phyloP scores from a whole-genome alignment of 2,888 invertebrate species.

The Thumatha senex region DNA sequence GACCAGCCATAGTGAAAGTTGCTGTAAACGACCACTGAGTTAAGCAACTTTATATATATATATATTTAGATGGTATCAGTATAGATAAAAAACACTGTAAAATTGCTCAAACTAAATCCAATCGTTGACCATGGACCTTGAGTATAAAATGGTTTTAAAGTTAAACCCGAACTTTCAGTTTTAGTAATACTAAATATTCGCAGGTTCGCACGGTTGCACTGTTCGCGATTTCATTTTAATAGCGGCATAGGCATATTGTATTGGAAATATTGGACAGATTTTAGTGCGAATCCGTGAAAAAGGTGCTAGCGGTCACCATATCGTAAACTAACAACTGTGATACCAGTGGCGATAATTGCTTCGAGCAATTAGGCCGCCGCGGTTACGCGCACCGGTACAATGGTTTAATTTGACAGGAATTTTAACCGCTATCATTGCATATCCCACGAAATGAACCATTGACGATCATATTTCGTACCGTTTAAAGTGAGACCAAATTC shows the following conservation, averaged over 20 bases:
- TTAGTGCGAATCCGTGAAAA: conserved; percentile 38
- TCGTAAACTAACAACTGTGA: conserved; percentile 55
- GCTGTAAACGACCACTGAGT: no score
- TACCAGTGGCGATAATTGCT: conserved; percentile 55
- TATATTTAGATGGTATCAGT: no score
- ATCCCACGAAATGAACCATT: conserved; percentile 39
- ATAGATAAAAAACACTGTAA: no score
- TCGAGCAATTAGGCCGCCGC: conserved; percentile 51
- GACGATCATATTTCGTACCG: conserved; percentile 47
- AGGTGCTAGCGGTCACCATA: conserved; percentile 36
- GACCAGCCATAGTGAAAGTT: no score
- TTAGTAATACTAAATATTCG: no score
- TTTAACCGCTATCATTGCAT: conserved; percentile 49
- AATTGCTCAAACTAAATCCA: no score
- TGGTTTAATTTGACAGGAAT: conserved; percentile 56
- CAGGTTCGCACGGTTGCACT: background rate
- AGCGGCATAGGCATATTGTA: conserved; percentile 33
- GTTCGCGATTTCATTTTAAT: conserved; percentile 36
- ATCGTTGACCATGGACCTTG: no score
- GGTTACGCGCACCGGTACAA: conserved; percentile 31
- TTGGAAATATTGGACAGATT: conserved; percentile 34
- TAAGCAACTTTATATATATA: no score
- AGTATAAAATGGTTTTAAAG: no score
- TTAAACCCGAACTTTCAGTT: no score
- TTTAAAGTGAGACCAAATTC: conserved; percentile 34